Evolutionary conservation across 2,797 vertebrate genomes (phyloP).

Genomic region (Phoebastria nigripes): DNA sequence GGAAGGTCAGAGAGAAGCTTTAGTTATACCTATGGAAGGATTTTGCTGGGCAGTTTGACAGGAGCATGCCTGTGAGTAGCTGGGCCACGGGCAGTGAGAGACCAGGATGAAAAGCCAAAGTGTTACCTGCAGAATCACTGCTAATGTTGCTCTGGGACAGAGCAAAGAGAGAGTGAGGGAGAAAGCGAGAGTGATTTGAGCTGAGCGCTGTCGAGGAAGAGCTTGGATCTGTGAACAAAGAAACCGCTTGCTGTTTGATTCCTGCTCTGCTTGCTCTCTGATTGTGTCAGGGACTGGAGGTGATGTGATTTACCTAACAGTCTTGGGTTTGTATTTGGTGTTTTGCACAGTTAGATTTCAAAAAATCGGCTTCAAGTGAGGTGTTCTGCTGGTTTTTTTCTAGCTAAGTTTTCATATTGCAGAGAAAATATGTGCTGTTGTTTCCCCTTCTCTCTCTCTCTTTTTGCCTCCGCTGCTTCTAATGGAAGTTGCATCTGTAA

Average conservation of each 20-base stretch:
- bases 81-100: neutral
- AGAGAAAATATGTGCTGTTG: neutral
- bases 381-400: neutral
- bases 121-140: neutral
- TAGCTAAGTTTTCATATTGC: neutral
- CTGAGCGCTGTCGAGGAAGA: neutral
- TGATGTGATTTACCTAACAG: neutral
- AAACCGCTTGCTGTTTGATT: slow-evolving; percentile 35
- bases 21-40: neutral
- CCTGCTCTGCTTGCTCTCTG: slow-evolving; percentile 1
- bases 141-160: neutral
- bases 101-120: neutral
- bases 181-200: neutral
- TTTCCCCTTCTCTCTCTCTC: neutral
- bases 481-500: neutral
- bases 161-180: neutral
- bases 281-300: neutral
- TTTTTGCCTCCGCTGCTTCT: neutral
- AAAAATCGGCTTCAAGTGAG: neutral
- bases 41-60: neutral
- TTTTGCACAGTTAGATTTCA: neutral
- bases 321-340: neutral
- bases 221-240: slow-evolving; percentile 27
- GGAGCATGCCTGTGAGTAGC: neutral
- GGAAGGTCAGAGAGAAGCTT: neutral